phyloP scores from a whole-genome alignment of 2,797 vertebrate genomes.

The Pyrocephalus nanus region DNA sequence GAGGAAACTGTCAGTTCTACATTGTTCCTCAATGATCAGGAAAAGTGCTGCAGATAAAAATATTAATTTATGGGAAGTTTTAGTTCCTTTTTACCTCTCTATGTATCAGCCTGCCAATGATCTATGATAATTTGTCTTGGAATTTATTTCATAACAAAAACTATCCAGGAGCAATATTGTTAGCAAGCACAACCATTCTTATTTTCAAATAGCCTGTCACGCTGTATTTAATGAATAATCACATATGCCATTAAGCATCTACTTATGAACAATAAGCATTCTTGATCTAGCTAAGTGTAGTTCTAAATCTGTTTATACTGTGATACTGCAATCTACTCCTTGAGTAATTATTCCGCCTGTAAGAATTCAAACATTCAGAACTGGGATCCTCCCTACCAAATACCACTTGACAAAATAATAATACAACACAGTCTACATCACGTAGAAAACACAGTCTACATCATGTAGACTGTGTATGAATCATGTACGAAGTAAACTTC shows the following conservation, averaged over 20 bases:
- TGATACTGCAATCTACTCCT: background rate
- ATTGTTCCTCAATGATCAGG: background rate
- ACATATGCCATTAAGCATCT: background rate
- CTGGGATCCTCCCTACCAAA: background rate
- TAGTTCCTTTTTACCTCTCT: background rate
- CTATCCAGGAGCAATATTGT: background rate
- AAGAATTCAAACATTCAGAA: background rate
- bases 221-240: background rate
- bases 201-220: conserved; percentile 51
- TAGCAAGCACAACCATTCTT: conserved; percentile 17
- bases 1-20: background rate
- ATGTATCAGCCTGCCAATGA: background rate
- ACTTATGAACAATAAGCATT: background rate
- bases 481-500: background rate
- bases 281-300: background rate
- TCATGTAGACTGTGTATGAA: no score
- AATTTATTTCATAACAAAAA: conserved; percentile 5
- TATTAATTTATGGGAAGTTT: conserved; percentile 1
- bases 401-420: background rate
- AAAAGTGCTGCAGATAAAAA: background rate
- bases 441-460: background rate
- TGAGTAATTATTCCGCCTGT: background rate
- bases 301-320: background rate
- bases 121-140: conserved; percentile 5
- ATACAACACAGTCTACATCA: background rate